Percentiles rank a stretch among this genome's conserved stretches.
Conservation (phyloP, 2,113 vertebrate species). For the Abramis brama region DNA sequence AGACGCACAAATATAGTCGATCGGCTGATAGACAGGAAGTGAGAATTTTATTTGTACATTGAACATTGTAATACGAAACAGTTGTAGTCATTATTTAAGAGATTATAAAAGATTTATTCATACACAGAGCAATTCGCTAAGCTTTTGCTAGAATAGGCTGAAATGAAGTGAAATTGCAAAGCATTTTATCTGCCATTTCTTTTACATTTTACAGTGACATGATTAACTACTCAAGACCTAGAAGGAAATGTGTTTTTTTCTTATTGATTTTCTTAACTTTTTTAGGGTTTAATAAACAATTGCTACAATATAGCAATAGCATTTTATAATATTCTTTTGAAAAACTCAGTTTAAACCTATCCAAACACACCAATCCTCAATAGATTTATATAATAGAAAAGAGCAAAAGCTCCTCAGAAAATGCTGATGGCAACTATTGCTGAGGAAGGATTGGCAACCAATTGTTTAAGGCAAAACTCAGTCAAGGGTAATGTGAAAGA, state of each 20-base stretch:
- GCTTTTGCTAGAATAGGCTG: background rate
- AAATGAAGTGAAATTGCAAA: background rate
- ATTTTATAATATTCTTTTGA: too few species aligned
- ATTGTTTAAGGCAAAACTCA: background rate
- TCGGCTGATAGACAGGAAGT: conserved; percentile 76
- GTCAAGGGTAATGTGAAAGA: background rate
- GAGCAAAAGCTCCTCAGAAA: too few species aligned
- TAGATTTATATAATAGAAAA: background rate
- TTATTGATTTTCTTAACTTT: background rate
- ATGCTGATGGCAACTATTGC: background rate
- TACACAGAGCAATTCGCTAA: background rate
- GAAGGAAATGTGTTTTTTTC: background rate
- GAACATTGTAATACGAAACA: background rate
- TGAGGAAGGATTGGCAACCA: background rate
- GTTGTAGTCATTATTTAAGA: background rate
- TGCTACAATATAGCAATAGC: too few species aligned
- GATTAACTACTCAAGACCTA: background rate
- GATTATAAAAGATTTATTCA: background rate
- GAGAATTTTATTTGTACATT: too few species aligned
- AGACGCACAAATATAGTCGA: conserved; percentile 92
- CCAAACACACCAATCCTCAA: background rate
- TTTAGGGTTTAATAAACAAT: background rate
- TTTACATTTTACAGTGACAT: background rate
- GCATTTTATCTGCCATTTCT: background rate
- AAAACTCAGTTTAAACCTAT: background rate